These are phyloP conservation scores for Triops longicaudatus DNA, from an alignment of 1,140 invertebrate genomes.

Conservation along the genomic window DNA sequence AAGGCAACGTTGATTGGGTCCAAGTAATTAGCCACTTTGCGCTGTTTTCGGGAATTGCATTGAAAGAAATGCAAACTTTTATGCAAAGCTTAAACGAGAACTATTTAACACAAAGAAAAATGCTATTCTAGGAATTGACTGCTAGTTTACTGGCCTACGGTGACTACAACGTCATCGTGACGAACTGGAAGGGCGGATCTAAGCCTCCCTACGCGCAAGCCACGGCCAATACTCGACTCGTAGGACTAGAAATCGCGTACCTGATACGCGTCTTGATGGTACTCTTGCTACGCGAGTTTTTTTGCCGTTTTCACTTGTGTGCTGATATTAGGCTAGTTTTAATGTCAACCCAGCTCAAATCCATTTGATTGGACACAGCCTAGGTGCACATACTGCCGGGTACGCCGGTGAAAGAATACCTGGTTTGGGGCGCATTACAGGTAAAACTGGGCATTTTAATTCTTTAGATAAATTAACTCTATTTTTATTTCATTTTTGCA, in stretches of 20 bases:
- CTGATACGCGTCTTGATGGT: constrained; percentile 63
- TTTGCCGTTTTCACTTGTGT: no score
- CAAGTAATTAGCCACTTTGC: constrained; percentile 44
- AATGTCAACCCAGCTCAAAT: constrained; percentile 58
- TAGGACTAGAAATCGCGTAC: constrained; percentile 70
- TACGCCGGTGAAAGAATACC: constrained; percentile 67
- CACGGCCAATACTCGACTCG: constrained; percentile 49
- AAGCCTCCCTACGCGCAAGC: constrained; percentile 55
- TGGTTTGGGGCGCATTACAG: constrained; percentile 64
- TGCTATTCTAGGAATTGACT: constrained; percentile 28
- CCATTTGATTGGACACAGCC: constrained; percentile 72
- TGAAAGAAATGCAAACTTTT: no score
- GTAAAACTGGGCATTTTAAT: constrained; percentile 29
- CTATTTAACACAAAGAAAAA: no score
- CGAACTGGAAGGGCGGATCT: constrained; percentile 77
- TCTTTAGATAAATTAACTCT: no score
- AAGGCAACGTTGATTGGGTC: constrained; percentile 74
- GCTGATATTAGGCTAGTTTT: constrained; percentile 66
- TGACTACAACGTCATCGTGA: constrained; percentile 73
- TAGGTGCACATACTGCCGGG: constrained; percentile 74
- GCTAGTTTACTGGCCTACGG: constrained; percentile 53
- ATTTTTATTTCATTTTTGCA: background rate
- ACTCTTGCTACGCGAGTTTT: constrained; percentile 32
- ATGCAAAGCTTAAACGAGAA: no score
- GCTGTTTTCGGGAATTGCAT: no score